Base-by-base conservation (phyloP, 2,888 invertebrate species). In the Eristalis arbustorum region DNA sequence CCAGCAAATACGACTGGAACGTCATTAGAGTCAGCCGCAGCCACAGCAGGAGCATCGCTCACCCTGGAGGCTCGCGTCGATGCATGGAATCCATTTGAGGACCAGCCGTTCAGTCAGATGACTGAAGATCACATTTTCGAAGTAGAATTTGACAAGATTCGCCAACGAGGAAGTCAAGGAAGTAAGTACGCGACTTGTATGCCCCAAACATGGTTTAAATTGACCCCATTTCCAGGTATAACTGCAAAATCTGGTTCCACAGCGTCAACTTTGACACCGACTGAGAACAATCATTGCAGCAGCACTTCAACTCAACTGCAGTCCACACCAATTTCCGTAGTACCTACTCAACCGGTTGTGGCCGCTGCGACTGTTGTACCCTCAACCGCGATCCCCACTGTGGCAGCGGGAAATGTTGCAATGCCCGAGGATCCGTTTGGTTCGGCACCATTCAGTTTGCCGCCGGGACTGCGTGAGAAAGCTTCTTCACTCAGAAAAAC, bases 61-160 rank as follows among this genome's bases (percentile, higher is more conserved):
- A 83, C 89, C 3, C 78, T 91, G 75, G 92, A 91, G n/a, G 91
- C 91, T 40, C 91, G 92, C 23, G 90, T 92, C 28, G 96, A 96
- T 90, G 95, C 96, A 88, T 97, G 97, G 97, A 97, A 97, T 93
- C 97, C 97, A 1, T 97, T 97, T 90, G 96, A 96, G 90, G 96
- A 96, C 89, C 94, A 95, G 72, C 95, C 95, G 31, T 96, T 96
- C 91, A 95, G 95, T 91, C 95, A 95, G 90, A 94, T 96, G 93
- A 95, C 96, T 4, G 97, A 97, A 90, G 97, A 97, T 93, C 95
- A 96, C 90, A 95, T 96, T 89, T 97, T 97, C 92, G 97, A 96
- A 77, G 96, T 95, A 57, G 97, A 97, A 92, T 97, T 97, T 91
- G 97, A 97, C 91, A 96, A 96, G 92, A 95, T 97, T 89, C 93